A percentile compares a stretch with the other conserved stretches of the same genome.
Conservation (phyloP, 2,888 invertebrate species). For the Belgica antarctica region DNA sequence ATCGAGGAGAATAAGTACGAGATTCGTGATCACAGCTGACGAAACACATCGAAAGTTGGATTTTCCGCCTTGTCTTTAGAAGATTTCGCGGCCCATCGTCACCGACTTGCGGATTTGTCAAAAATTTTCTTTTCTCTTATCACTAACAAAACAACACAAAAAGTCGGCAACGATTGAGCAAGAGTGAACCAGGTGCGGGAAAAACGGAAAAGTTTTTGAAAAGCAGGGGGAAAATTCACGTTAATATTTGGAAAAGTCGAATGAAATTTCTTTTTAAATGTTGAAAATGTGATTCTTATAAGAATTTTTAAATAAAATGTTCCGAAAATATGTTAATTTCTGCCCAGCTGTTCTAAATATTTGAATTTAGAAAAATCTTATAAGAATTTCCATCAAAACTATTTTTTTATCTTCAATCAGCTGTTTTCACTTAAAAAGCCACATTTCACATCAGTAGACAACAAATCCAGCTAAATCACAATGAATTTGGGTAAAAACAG, state of each 20-base stretch:
- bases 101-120: background rate
- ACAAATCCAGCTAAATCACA: no score
- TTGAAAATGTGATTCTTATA: no score
- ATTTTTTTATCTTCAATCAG: no score
- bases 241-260: background rate
- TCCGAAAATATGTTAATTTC: no score
- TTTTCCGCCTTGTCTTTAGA: background rate
- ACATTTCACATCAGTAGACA: no score
- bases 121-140: background rate
- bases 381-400: no score
- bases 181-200: background rate
- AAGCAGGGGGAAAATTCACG: background rate
- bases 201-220: background rate
- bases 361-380: no score
- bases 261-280: no score
- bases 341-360: no score
- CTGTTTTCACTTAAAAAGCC: background rate
- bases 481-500: background rate
- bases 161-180: constrained; percentile 8
- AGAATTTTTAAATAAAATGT: no score
- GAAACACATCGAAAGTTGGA: background rate
- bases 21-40: constrained; percentile 6
- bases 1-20: constrained; percentile 1
- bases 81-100: background rate
- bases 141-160: constrained; percentile 2